Evolutionary conservation across 2,888 invertebrate genomes (phyloP).

Genomic region (Anthophora plumipes): DNA sequence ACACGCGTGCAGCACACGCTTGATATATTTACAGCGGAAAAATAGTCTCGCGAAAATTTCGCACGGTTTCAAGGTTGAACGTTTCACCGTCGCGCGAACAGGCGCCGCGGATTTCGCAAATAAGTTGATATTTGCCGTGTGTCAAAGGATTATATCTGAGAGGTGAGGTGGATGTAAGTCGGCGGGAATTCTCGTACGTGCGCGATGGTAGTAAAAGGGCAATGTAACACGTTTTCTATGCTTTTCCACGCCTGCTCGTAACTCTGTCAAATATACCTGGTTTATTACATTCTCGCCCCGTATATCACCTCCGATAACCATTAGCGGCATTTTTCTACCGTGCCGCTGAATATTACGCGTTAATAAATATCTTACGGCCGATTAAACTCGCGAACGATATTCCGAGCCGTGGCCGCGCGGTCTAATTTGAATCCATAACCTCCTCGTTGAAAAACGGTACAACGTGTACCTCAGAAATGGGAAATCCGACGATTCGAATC

Average conservation of each 20-base stretch:
- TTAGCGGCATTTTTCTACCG: conserved; percentile 29
- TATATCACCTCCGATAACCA: conserved; percentile 44
- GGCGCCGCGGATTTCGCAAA: background rate
- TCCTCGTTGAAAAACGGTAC: too few relatives aligned
- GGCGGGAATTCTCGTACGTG: conserved; percentile 41
- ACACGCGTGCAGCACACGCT: background rate
- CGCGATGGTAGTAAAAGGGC: background rate
- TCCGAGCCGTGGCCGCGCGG: too few relatives aligned
- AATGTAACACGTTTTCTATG: conserved; percentile 36
- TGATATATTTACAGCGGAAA: conserved; percentile 22
- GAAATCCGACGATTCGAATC: too few relatives aligned
- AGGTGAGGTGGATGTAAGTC: background rate
- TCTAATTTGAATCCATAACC: too few relatives aligned
- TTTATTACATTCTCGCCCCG: conserved; percentile 45
- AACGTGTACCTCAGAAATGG: too few relatives aligned
- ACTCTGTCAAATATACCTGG: conserved; percentile 47
- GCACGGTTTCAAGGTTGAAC: background rate
- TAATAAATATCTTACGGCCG: conserved; percentile 13
- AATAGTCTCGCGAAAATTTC: conserved; percentile 5
- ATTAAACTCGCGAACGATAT: conserved; percentile 2
- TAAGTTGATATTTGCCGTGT: conserved; percentile 9
- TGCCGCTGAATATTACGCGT: conserved; percentile 13
- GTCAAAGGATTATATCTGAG: conserved; percentile 29
- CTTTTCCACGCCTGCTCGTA: conserved; percentile 44
- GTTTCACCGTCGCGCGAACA: background rate